Evolutionary conservation across 2,113 vertebrate genomes (phyloP), one percentile per base, ranked within the genome.

Genomic region (Platichthys stellatus): DNA sequence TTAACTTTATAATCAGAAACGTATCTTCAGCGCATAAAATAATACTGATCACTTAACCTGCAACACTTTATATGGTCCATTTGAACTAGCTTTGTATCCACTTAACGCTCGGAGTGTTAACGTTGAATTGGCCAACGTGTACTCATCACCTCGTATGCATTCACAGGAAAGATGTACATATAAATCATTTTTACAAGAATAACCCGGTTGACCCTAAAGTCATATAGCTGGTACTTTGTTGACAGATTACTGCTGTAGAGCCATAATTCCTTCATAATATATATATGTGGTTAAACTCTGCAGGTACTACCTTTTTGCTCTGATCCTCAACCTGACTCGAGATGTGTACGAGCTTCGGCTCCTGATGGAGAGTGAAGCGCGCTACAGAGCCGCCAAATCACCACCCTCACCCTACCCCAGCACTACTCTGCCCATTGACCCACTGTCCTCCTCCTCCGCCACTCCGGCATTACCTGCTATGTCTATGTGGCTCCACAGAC

Each of bases 271-370:
- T 31, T 31, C 6, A 31, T 5, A 31, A 6, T 31, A 31, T 31
- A 31, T 31, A 31, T 31, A 31, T 31, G 31, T 31, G 31, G 31
- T 31, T 31, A 31, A 31, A 43, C 40, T 59, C 77, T 17, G 15
- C 87, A 98, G 97, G 87, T 98, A 97, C 77, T 98, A 97, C 83
- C 94, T 99, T 17, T 97, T 98, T 2, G 92, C 97, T 0, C 94
- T 99, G 60, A 93, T 98, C 76, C 94, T 99, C 74, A 98, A 95
- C 89, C 95, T 99, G 80, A 97, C 95, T 65, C 92, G 97, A 0
- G 96, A 99, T 0, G 90, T 92, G 66, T 98, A 99, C 0, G 97
- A 99, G 90, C 82, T 99, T 49, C 92, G 89, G 6, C 53, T 96
- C 3, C 93, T 97, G 72, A 87, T 95, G 93, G 97, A 97, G 51